Percentiles rank a stretch among this genome's conserved stretches.
Evolutionary conservation across 2,113 vertebrate genomes (phyloP).

Genomic region (Percina caprodes): DNA sequence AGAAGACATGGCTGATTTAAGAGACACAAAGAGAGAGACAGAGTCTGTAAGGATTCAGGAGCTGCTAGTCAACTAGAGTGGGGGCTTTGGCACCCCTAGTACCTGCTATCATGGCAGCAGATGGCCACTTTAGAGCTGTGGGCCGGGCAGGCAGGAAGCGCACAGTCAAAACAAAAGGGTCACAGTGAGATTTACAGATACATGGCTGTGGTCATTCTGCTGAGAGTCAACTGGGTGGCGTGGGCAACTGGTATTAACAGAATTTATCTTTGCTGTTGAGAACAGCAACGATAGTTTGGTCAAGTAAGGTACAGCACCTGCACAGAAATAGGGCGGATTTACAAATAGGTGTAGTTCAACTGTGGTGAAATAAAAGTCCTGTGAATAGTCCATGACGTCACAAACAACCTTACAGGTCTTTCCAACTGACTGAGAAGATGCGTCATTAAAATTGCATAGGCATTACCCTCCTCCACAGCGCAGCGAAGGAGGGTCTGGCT

Average conservation of each 20-base stretch:
- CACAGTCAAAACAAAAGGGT: conserved; percentile 48
- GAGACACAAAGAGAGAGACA: conserved; percentile 21
- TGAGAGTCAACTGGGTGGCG: conserved; percentile 29
- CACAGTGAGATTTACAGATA: conserved; percentile 33
- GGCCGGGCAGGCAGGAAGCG: not conserved
- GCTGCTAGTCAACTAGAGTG: conserved; percentile 25
- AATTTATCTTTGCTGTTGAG: not conserved
- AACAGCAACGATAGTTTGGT: not conserved
- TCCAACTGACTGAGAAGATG: conserved; percentile 8
- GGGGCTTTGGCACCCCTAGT: conserved; percentile 15
- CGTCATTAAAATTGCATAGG: not conserved
- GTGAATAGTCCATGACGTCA: conserved; percentile 52
- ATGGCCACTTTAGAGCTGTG: conserved; percentile 74
- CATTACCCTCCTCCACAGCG: not conserved
- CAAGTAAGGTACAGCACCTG: not conserved
- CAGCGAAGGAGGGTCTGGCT: no score
- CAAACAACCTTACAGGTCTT: conserved; percentile 4
- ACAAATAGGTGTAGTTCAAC: conserved; percentile 31
- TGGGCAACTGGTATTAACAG: conserved; percentile 24
- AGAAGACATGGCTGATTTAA: conserved; percentile 19
- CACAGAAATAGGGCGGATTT: conserved; percentile 6
- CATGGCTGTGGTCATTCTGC: conserved; percentile 16
- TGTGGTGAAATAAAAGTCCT: conserved; percentile 33
- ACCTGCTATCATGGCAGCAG: conserved; percentile 69
- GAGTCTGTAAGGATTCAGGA: conserved; percentile 21